Evolutionary conservation across 1,140 invertebrate species (phyloP).

Genomic region (Anthonomus grandis): DNA sequence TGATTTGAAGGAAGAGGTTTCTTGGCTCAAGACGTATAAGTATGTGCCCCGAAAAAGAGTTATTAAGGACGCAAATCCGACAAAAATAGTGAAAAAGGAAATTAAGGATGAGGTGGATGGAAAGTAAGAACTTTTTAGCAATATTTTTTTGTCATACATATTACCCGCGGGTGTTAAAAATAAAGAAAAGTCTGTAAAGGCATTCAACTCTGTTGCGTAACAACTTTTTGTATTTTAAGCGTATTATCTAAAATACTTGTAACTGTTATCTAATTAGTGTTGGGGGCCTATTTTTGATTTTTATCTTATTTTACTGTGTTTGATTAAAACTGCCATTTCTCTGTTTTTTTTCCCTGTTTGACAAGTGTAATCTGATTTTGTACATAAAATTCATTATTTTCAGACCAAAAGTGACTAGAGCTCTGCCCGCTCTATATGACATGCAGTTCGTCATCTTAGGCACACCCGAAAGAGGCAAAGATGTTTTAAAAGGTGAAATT

Average conservation of each 20-base stretch:
- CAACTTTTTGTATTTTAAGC: too few species aligned
- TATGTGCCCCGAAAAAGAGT: constrained; percentile 60
- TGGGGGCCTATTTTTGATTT: too few species aligned
- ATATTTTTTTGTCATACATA: background rate
- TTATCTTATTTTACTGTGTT: too few species aligned
- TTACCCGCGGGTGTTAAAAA: too few species aligned
- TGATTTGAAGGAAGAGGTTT: constrained; percentile 58
- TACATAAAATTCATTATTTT: constrained; percentile 29
- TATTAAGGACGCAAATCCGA: constrained; percentile 59
- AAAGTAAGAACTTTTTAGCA: constrained; percentile 33
- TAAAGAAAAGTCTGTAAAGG: too few species aligned
- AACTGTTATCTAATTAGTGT: too few species aligned
- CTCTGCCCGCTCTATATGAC: constrained; percentile 67
- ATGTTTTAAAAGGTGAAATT: constrained; percentile 66
- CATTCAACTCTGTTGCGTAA: too few species aligned
- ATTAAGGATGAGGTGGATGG: constrained; percentile 49
- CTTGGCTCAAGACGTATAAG: constrained; percentile 67
- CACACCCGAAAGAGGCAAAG: constrained; percentile 57
- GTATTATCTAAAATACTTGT: too few species aligned
- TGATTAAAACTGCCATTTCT: too few species aligned
- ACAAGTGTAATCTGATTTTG: too few species aligned
- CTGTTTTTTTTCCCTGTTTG: too few species aligned
- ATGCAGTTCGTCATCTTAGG: constrained; percentile 77
- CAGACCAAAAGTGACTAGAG: constrained; percentile 59
- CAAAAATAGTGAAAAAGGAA: constrained; percentile 55